Conservation (phyloP, 2,888 invertebrate species). For the Cylloceria caligata region DNA sequence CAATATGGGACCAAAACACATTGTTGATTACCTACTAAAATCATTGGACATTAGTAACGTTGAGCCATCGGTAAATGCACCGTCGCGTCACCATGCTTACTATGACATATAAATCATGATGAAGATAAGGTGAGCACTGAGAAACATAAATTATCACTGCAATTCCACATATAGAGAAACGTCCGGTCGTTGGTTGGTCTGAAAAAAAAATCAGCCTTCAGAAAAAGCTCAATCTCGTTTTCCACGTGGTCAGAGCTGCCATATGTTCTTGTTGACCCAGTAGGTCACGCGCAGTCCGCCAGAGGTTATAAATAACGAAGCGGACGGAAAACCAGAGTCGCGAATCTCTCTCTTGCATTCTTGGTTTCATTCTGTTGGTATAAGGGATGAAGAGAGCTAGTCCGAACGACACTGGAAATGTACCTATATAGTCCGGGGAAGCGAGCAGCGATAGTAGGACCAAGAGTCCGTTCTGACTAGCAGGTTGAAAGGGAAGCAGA, state of each 20-base stretch:
- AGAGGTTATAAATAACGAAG: slow-evolving; percentile 76
- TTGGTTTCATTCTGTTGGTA: slow-evolving; percentile 70
- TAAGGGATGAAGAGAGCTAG: slow-evolving; percentile 65
- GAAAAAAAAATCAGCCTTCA: slow-evolving; percentile 54
- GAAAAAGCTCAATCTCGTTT: slow-evolving; percentile 65
- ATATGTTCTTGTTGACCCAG: slow-evolving; percentile 64
- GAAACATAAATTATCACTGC: slow-evolving; percentile 33
- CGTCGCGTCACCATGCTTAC: background rate
- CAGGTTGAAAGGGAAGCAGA: slow-evolving; percentile 80
- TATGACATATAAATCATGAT: slow-evolving; percentile 20
- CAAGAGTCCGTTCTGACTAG: slow-evolving; percentile 72
- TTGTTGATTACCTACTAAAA: background rate
- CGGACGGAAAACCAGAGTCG: slow-evolving; percentile 63
- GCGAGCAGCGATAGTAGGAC: slow-evolving; percentile 47
- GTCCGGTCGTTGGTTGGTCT: background rate
- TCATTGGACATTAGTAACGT: background rate
- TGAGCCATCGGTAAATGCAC: background rate
- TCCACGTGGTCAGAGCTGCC: slow-evolving; percentile 64
- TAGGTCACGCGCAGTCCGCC: slow-evolving; percentile 36
- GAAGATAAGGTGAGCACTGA: slow-evolving; percentile 9
- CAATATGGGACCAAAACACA: background rate
- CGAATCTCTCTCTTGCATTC: slow-evolving; percentile 71
- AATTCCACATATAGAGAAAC: slow-evolving; percentile 44
- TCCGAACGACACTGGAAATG: slow-evolving; percentile 11
- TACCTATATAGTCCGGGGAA: slow-evolving; percentile 26